phyloP scores from a whole-genome alignment of 92 coral and sea anemone genomes.

The Palythoa grandiflora region DNA sequence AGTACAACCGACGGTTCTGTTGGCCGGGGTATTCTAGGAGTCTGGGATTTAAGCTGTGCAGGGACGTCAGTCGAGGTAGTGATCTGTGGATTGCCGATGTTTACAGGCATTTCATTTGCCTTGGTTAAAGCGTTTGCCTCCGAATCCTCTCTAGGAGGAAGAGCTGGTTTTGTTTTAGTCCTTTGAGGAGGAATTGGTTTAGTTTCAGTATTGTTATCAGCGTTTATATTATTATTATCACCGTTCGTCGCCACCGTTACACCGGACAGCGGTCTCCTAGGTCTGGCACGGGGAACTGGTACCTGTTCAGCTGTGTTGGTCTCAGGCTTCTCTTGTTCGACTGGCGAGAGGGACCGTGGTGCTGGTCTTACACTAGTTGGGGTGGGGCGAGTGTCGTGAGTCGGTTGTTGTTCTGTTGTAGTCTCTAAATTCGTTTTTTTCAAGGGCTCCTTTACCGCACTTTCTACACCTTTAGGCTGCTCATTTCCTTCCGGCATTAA shows the following conservation, averaged over 20 bases:
- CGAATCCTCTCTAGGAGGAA: slow-evolving; percentile 36
- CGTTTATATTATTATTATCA: neutral
- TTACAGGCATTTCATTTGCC: neutral
- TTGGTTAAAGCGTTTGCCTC: neutral
- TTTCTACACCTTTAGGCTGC: neutral
- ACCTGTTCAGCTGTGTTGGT: neutral
- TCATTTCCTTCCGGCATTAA: slow-evolving; percentile 52
- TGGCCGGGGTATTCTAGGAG: neutral
- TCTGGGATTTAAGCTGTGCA: neutral
- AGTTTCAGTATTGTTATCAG: neutral
- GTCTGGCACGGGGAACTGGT: slow-evolving; percentile 28
- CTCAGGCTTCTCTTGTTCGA: neutral
- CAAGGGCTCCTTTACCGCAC: neutral
- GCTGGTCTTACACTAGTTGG: neutral
- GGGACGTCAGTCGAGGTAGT: neutral
- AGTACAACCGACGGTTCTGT: neutral
- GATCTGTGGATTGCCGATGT: neutral
- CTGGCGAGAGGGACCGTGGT: slow-evolving; percentile 21
- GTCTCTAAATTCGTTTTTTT: too few species aligned
- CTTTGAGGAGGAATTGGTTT: slow-evolving; percentile 25
- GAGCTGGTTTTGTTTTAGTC: slow-evolving; percentile 35
- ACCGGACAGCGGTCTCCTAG: slow-evolving; percentile 9
- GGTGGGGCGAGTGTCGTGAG: neutral
- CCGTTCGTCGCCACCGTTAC: neutral
- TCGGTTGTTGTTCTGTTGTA: neutral